Conservation (phyloP, 2,113 vertebrate genomes). For the Solea solea region DNA sequence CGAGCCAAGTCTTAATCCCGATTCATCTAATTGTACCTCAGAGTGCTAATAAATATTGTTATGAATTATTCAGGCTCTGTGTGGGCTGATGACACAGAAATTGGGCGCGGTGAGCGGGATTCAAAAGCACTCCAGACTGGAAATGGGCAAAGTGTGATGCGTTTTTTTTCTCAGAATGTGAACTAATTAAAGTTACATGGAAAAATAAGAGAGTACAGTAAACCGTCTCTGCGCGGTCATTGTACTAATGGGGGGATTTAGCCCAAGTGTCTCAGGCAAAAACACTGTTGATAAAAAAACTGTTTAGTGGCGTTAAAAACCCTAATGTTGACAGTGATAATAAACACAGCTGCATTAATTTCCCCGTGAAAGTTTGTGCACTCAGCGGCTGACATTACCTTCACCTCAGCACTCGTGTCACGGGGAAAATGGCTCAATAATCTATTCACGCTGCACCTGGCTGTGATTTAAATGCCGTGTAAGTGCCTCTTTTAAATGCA, state of each 20-base stretch:
- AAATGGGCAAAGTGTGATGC: conserved; percentile 71
- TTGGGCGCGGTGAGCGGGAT: conserved; percentile 67
- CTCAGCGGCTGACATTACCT: conserved; percentile 5
- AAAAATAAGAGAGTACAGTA: conserved; percentile 47
- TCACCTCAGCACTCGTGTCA: too few species aligned
- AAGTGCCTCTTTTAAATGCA: too few species aligned
- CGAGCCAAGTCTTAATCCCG: conserved; percentile 78
- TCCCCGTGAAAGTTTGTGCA: conserved; percentile 33
- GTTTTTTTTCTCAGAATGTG: conserved; percentile 55
- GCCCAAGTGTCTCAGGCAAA: conserved; percentile 52
- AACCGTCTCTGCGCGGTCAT: conserved; percentile 43
- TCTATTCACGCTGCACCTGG: too few species aligned
- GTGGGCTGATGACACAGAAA: conserved; percentile 79
- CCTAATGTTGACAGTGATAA: conserved; percentile 29
- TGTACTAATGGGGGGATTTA: conserved; percentile 62
- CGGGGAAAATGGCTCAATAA: too few species aligned
- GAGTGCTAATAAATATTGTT: conserved; percentile 83
- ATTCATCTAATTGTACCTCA: conserved; percentile 82
- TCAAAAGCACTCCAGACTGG: conserved; percentile 74
- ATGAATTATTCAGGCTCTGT: conserved; percentile 80
- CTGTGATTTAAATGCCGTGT: too few species aligned
- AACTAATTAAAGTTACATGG: conserved; percentile 70
- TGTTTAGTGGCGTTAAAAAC: conserved; percentile 57
- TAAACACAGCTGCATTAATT: conserved; percentile 44
- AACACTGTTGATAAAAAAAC: too few species aligned